Evolutionary conservation across 2,797 vertebrate genomes (phyloP).

Genomic region (Enteromius radiatus): DNA sequence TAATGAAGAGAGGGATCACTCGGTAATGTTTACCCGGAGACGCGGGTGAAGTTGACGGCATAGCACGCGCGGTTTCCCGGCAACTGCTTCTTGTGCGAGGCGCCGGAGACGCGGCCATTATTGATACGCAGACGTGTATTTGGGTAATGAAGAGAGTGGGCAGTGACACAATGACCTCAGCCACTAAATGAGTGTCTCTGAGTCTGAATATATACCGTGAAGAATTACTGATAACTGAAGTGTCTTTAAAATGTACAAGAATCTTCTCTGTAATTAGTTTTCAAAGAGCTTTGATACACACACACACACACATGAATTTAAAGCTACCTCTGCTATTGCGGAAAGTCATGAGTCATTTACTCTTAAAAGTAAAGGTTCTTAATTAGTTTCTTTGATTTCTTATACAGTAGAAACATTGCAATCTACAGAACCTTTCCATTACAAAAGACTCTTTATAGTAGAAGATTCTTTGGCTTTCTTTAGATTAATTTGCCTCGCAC

Average conservation of each 20-base stretch:
- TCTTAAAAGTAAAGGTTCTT: background rate
- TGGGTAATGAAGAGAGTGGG: conserved; percentile 14
- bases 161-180: conserved; percentile 36
- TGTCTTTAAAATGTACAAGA: conserved; percentile 11
- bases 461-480: background rate
- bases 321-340: background rate
- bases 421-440: background rate
- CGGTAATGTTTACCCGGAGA: conserved; percentile 40
- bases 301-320: background rate
- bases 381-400: background rate
- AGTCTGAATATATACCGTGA: background rate
- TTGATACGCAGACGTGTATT: conserved; percentile 14
- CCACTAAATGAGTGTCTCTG: background rate
- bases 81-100: conserved; percentile 36
- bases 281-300: background rate
- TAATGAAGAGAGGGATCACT: conserved; percentile 49
- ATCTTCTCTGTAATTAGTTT: background rate
- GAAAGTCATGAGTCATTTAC: background rate
- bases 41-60: conserved; percentile 34
- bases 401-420: background rate
- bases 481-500: background rate
- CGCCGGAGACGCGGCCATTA: conserved; percentile 5
- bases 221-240: conserved; percentile 10
- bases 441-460: background rate
- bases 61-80: conserved; percentile 28